Conservation (phyloP, 2,888 invertebrate species). For the Linnaemya vulpina region DNA sequence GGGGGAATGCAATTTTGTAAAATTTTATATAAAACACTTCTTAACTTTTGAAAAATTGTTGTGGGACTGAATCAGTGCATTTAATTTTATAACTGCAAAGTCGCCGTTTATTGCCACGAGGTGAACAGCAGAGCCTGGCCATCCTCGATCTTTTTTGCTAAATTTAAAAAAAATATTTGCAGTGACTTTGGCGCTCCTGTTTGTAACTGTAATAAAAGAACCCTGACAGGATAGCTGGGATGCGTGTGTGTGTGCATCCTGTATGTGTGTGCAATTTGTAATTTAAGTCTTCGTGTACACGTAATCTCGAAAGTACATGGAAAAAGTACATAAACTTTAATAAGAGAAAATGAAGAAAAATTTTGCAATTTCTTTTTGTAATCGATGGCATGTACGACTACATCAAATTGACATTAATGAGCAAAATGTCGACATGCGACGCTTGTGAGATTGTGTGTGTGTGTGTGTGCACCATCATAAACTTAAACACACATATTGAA, state of each 20-base stretch:
- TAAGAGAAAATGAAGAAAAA: slow-evolving; percentile 71
- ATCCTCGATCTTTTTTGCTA: no score
- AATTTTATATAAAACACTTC: no score
- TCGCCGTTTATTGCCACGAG: no score
- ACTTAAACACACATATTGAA: background rate
- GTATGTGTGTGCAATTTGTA: background rate
- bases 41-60: no score
- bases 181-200: no score
- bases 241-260: background rate
- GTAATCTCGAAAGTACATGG: slow-evolving; percentile 22
- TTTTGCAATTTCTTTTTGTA: slow-evolving; percentile 71
- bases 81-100: no score
- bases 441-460: slow-evolving; percentile 2
- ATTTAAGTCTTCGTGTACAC: slow-evolving; percentile 30
- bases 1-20: no score
- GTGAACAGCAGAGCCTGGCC: no score
- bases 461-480: slow-evolving; percentile 11
- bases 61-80: no score
- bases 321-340: slow-evolving; percentile 40
- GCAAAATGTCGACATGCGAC: slow-evolving; percentile 57
- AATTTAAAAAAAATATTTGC: no score
- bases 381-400: slow-evolving; percentile 73
- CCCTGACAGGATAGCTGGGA: background rate
- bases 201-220: no score
- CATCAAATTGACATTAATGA: slow-evolving; percentile 74